Base-by-base conservation (phyloP, 2,797 vertebrate genomes). In the Simalia tracyae region DNA sequence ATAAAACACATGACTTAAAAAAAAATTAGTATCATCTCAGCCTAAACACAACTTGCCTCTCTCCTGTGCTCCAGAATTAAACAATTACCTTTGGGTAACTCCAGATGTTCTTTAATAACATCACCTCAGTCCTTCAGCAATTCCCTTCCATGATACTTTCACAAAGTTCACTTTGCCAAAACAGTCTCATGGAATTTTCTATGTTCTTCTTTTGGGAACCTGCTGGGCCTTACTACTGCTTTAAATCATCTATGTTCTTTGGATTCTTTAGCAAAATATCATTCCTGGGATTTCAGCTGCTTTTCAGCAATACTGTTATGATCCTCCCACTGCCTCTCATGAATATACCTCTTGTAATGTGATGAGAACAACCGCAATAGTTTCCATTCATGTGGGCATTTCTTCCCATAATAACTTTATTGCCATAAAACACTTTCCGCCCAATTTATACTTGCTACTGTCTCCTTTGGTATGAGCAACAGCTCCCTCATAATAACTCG, bases 191-290 rank as follows among this genome's bases (percentile, higher is more conserved):
- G 14, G 46, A 2, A 9, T 93, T 28, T 86, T 14, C 42, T 1
- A 0, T 24, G 22, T 64, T 84, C 42, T 54, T 22, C 50, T n/a
- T 66, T 24, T n/a, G 61, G n/a, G 61, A 90, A 22, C 59, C 63
- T 22, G 89, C 22, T 0, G 0, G 57, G 60, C 9, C 26, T 91
- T 90, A 84, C 8, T 85, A 42, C 14, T 61, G 28, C 22, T 89
- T 85, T 93, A 63, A 72, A 28, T 15, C 81, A 50, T 10, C 63
- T 2, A 22, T 63, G 0, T 66, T 91, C 86, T 94, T 56, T 93
- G 24, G 2, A 54, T 89, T 92, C 86, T 19, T 89, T 84, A 17
- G 7, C 76, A 89, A 84, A 84, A 42, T 28, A 85, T 19, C 0
- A 72, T 76, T 3, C 81, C 17, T 22, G 76, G 86, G 31, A 24